These are phyloP conservation scores for Sebastiscus albofasciatus DNA, from an alignment of 2,797 vertebrate species.

Conservation along the genomic window DNA sequence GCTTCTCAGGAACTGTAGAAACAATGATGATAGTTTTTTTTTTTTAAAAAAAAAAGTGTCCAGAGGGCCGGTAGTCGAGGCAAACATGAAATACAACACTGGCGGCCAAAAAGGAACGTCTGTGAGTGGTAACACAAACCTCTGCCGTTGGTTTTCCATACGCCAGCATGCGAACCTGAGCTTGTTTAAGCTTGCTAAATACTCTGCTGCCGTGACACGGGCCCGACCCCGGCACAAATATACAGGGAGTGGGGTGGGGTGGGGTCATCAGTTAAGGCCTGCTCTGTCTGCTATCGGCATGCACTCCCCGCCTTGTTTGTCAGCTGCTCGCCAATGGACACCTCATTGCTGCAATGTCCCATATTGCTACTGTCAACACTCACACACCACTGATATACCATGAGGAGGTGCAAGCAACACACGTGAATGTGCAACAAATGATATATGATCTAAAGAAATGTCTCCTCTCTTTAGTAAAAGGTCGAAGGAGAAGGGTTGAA, in stretches of 20 bases:
- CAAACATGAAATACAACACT: slow-evolving; percentile 61
- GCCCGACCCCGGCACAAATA: slow-evolving; percentile 72
- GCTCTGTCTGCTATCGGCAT: slow-evolving; percentile 69
- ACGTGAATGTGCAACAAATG: slow-evolving; percentile 44
- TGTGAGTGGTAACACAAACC: slow-evolving; percentile 63
- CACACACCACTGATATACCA: slow-evolving; percentile 40
- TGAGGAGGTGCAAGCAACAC: not conserved
- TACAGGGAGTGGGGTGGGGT: slow-evolving; percentile 54
- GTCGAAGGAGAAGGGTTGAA: slow-evolving; percentile 32
- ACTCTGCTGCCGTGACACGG: slow-evolving; percentile 68
- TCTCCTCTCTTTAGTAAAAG: slow-evolving; percentile 44
- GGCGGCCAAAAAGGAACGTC: slow-evolving; percentile 42
- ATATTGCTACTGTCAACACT: slow-evolving; percentile 77
- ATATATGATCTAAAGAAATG: slow-evolving; percentile 39
- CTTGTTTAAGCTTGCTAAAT: slow-evolving; percentile 80
- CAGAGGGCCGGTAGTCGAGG: slow-evolving; percentile 35
- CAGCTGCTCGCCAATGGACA: slow-evolving; percentile 77
- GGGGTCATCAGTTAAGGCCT: slow-evolving; percentile 76
- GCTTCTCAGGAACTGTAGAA: slow-evolving; percentile 63
- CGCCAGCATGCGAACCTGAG: slow-evolving; percentile 60
- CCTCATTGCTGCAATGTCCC: slow-evolving; percentile 66
- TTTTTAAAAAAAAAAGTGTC: slow-evolving; percentile 1
- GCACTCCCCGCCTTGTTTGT: slow-evolving; percentile 71
- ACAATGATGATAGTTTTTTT: slow-evolving; percentile 52
- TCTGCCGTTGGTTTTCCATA: slow-evolving; percentile 42